phyloP scores from a whole-genome alignment of 2,888 invertebrate species.

The Drosophila peninsularis region DNA sequence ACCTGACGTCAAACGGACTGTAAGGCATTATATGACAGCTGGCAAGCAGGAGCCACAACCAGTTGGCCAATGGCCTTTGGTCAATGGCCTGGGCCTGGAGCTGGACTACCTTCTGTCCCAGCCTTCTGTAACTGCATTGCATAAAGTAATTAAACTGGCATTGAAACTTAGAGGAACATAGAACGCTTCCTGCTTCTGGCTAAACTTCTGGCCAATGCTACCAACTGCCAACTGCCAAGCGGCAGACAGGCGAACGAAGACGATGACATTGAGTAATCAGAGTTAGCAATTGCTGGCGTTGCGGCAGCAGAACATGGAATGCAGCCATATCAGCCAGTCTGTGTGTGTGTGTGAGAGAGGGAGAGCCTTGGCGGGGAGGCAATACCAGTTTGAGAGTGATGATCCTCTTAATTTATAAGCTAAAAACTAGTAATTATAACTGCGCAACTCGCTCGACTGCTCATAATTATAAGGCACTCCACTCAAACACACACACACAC shows the following conservation, averaged over 20 bases:
- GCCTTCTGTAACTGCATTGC: constrained; percentile 62
- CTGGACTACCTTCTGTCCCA: constrained; percentile 33
- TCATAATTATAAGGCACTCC: constrained; percentile 72
- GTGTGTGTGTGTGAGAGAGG: not conserved
- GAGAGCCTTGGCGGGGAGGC: constrained; percentile 5
- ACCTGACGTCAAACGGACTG: constrained; percentile 27
- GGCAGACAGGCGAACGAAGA: constrained; percentile 62
- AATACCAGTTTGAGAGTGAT: constrained; percentile 68
- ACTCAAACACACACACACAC: not conserved
- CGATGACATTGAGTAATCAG: constrained; percentile 80
- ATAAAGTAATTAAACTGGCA: constrained; percentile 80
- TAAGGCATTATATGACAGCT: constrained; percentile 37
- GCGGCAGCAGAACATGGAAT: constrained; percentile 68
- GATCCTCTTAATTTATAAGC: constrained; percentile 80
- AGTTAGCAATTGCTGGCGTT: constrained; percentile 70
- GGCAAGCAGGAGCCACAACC: constrained; percentile 31
- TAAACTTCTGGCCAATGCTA: constrained; percentile 57
- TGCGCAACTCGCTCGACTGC: constrained; percentile 66
- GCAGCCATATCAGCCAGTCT: constrained; percentile 67
- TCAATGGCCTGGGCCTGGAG: constrained; percentile 33
- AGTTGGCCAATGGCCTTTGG: constrained; percentile 70
- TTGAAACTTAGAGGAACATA: constrained; percentile 80
- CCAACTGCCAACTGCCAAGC: constrained; percentile 48
- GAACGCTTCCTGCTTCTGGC: constrained; percentile 79
- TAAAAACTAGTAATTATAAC: constrained; percentile 80